Base-by-base conservation (phyloP, 1,140 invertebrate genomes). In the Drosophila oshimai region DNA sequence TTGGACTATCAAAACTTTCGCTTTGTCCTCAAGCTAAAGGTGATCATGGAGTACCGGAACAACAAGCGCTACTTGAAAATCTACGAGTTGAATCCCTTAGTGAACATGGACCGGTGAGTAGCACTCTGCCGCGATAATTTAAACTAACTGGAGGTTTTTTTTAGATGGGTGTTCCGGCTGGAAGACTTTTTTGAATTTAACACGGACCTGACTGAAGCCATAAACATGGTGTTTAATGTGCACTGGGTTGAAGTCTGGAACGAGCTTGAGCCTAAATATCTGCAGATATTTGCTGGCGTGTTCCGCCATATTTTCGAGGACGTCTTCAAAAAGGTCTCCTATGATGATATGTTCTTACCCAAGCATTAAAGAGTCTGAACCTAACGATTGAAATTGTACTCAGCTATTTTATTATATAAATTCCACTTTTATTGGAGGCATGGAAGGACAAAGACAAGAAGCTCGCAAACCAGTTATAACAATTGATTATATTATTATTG, bases 231-330 rank as follows among this genome's bases (percentile, higher is more conserved):
- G 2, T 57, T 84, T 12, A 84, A 84, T 26, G 3, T 4, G 2
- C 58, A 83, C 34, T 83, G 79, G 79, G 22, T 83, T 4, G 74
- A 78, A 10, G 67, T 84, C 31, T 84, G 79, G 79, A 84, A 84
- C 44, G 79, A 84, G 12, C 26, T 84, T 39, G 79, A 84, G 24
- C 79, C 79, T 2, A 24, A 2, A 1, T 55, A 84, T 10, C 28
- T 78, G 3, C 20, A 17, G 10, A 46, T 61, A 31, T 84, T 84
- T n/a, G 54, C 64, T 0, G 22, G 44, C 9, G 71, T 78, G 4
- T 84, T 84, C 28, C 53, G 37, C 0, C 31, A 49, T 9, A 37
- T 84, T 26, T 42, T 84, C 29, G 54, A 53, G 26, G 42, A 70
- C 12, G 44, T 78, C n/a, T 84, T 84, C 17, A 6, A 60, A 6